Evolutionary conservation across 2,888 invertebrate species (phyloP).

Genomic region (Philereme transversata): DNA sequence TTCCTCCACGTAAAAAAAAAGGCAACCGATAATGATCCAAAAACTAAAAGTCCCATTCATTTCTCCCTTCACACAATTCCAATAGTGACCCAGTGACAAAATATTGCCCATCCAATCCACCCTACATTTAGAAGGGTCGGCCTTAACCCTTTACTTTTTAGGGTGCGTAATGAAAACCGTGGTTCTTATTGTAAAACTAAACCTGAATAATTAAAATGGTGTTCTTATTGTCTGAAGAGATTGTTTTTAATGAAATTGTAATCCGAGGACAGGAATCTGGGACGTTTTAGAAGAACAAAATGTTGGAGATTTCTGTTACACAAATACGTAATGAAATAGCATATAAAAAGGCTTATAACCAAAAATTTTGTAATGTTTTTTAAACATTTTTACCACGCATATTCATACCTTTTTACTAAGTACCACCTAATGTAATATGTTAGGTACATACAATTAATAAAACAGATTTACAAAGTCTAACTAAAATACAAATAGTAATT

Average conservation of each 20-base stretch:
- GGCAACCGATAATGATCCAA: no score
- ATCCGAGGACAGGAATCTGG: constrained; percentile 6
- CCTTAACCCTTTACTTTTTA: constrained; percentile 32
- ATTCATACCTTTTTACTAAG: no score
- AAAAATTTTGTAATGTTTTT: no score
- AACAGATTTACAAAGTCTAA: no score
- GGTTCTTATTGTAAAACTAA: constrained; percentile 32
- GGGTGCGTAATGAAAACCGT: constrained; percentile 33
- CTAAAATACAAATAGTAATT: no score
- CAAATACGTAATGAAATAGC: no score
- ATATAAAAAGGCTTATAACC: no score
- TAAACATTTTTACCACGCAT: no score
- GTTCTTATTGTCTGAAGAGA: constrained; percentile 21
- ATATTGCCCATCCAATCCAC: constrained; percentile 30
- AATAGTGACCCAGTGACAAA: constrained; percentile 22
- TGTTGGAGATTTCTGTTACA: no score
- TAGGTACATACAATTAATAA: no score
- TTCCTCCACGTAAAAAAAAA: no score
- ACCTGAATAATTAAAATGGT: constrained; percentile 33
- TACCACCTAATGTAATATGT: no score
- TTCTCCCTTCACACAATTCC: constrained; percentile 12
- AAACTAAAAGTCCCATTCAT: neutral
- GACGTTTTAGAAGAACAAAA: neutral
- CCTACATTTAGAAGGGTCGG: constrained; percentile 32
- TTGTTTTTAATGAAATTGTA: constrained; percentile 20